Conservation (phyloP, 1,140 invertebrate genomes). For the Proales similis region DNA sequence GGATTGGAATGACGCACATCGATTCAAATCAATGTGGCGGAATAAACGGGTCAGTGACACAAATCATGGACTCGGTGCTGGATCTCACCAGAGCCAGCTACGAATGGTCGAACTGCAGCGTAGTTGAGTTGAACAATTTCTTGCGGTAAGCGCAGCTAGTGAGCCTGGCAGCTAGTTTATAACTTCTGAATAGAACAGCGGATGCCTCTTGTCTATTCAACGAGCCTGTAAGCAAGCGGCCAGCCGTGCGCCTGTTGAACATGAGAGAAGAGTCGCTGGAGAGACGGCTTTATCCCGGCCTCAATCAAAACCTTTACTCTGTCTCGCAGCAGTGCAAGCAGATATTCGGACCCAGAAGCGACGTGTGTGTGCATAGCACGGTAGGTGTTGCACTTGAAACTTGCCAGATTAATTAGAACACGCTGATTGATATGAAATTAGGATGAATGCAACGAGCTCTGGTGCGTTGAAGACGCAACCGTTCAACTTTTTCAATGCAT, state of each 20-base stretch:
- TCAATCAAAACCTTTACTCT: neutral
- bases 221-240: neutral
- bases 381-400: neutral
- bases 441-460: conserved; percentile 27
- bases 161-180: neutral
- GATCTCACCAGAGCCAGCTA: conserved; percentile 9
- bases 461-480: conserved; percentile 15
- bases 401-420: neutral
- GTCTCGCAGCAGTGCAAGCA: conserved; percentile 25
- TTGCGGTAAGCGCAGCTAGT: neutral
- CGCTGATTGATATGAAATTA: neutral
- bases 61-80: conserved; percentile 19
- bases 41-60: conserved; percentile 12
- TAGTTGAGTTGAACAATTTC: conserved; percentile 26
- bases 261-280: conserved; percentile 27
- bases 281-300: conserved; percentile 5
- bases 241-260: no score
- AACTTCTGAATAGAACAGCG: conserved; percentile 11
- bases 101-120: conserved; percentile 36
- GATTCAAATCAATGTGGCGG: neutral
- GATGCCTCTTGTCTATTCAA: conserved; percentile 32
- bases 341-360: conserved; percentile 29
- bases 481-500: conserved; percentile 13
- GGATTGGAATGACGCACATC: conserved; percentile 17
- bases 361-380: conserved; percentile 9